Percentiles rank a stretch among this genome's conserved stretches.
These are phyloP conservation scores for Xenopus borealis DNA, from an alignment of 2,113 vertebrate species.

Conservation along the genomic window DNA sequence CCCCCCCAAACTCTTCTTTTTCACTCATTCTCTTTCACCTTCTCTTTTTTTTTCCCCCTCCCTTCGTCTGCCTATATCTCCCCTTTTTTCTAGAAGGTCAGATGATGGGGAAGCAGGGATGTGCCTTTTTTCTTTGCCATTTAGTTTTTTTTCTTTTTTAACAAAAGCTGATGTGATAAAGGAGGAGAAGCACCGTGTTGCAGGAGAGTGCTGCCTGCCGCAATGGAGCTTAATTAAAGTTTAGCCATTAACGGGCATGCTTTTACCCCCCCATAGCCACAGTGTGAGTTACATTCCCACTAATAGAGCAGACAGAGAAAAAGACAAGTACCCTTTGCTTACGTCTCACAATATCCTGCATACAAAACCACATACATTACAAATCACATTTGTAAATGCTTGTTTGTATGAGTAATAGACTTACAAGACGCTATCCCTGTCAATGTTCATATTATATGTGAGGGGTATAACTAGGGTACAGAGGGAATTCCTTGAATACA, in stretches of 20 bases:
- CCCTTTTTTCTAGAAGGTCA: slow-evolving; percentile 17
- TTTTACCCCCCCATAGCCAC: slow-evolving; percentile 1
- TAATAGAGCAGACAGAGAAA: too few species aligned
- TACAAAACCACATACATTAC: too few species aligned
- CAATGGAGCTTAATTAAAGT: slow-evolving; percentile 12
- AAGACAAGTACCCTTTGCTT: too few species aligned
- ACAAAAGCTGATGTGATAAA: background rate
- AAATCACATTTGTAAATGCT: too few species aligned
- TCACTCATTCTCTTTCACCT: background rate
- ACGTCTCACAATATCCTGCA: too few species aligned
- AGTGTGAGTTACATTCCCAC: too few species aligned
- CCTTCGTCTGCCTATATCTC: slow-evolving; percentile 2
- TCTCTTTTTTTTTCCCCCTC: background rate
- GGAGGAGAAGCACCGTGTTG: background rate
- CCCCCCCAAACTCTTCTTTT: background rate
- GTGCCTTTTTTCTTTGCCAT: background rate
- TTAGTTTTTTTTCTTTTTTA: background rate
- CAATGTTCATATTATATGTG: too few species aligned
- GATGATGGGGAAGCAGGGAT: background rate
- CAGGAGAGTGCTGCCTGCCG: background rate
- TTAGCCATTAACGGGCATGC: slow-evolving; percentile 4
- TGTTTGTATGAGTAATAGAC: too few species aligned
- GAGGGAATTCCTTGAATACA: too few species aligned
- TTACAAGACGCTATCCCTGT: too few species aligned
- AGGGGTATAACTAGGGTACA: too few species aligned